These are phyloP conservation scores for Orthosia cruda DNA, from an alignment of 2,888 invertebrate species.

Conservation along the genomic window DNA sequence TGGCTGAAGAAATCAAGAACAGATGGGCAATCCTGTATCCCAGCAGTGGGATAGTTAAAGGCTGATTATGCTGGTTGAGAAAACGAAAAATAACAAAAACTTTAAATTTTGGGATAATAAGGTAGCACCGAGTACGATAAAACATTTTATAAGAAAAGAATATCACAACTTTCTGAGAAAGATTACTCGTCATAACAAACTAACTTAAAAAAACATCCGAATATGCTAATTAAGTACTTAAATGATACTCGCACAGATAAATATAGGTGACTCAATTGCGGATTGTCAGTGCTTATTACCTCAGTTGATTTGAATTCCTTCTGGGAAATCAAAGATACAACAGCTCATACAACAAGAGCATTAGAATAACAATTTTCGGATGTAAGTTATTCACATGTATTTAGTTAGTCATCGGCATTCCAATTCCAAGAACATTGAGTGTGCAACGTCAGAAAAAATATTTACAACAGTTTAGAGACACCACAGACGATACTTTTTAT, in stretches of 20 bases:
- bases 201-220: slow-evolving; percentile 17
- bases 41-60: too few relatives aligned
- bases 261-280: slow-evolving; percentile 68
- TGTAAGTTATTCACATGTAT: slow-evolving; percentile 57
- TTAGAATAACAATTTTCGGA: slow-evolving; percentile 71
- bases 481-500: neutral
- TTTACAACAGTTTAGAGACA: slow-evolving; percentile 3
- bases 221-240: slow-evolving; percentile 32
- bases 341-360: slow-evolving; percentile 46
- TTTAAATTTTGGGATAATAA: neutral
- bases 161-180: neutral
- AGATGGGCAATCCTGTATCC: neutral
- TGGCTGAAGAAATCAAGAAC: neutral
- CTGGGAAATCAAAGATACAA: slow-evolving; percentile 76
- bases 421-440: slow-evolving; percentile 67
- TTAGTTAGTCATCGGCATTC: slow-evolving; percentile 70
- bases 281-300: slow-evolving; percentile 55
- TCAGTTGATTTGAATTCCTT: slow-evolving; percentile 65
- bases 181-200: slow-evolving; percentile 7
- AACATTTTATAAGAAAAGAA: neutral
- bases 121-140: neutral
- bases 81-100: neutral
- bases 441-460: slow-evolving; percentile 30
- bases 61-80: neutral
- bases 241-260: slow-evolving; percentile 51